Evolutionary conservation across 2,797 vertebrate genomes (phyloP), one percentile per base, ranked within the genome.

Genomic region (Gambelia wislizenii): DNA sequence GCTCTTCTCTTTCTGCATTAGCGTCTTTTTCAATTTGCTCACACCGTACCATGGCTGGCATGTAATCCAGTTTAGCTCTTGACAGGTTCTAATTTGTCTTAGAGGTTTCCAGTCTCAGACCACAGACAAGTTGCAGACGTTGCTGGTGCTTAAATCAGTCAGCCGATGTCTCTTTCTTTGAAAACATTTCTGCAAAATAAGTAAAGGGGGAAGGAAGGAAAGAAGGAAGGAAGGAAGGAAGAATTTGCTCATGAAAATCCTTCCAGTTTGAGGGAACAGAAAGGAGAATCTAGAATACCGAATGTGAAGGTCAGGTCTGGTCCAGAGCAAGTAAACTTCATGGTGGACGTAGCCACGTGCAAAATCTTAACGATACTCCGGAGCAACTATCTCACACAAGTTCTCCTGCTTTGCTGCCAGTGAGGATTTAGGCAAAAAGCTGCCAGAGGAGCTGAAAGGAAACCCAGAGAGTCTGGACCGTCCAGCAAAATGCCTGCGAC

Each of bases 381-480:
- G 27, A 25, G 36, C 64, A 74, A 36, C 6, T 10, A 6, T 6
- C 14, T 3, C 25, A 27, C n/a, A 49, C n/a, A 20, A 14, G 10
- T 4, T 4, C 33, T 52, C 22, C 33, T 36, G 39, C 47, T 67
- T 16, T 22, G 59, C 8, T 20, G 18, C 74, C 64, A 77, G 84
- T 30, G 44, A 44, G 49, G 42, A 61, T 52, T 78, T 16, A 33
- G 75, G 75, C 10, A 44, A 52, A 20, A 72, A 42, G 83, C 89
- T 91, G 87, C 82, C 27, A 4, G 61, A 56, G 44, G 52, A 70
- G 91, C 82, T 74, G 88, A 94, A 76, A 69, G 95, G 85, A 96
- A 97, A 12, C 93, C 90, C 94, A 97, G 97, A 97, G 95, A 94
- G 97, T 98, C 93, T 87, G 95, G 89, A 97, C 96, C 92, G 97